These are phyloP conservation scores for Ornithoptera alexandrae DNA, from an alignment of 2,888 invertebrate species.

Conservation along the genomic window DNA sequence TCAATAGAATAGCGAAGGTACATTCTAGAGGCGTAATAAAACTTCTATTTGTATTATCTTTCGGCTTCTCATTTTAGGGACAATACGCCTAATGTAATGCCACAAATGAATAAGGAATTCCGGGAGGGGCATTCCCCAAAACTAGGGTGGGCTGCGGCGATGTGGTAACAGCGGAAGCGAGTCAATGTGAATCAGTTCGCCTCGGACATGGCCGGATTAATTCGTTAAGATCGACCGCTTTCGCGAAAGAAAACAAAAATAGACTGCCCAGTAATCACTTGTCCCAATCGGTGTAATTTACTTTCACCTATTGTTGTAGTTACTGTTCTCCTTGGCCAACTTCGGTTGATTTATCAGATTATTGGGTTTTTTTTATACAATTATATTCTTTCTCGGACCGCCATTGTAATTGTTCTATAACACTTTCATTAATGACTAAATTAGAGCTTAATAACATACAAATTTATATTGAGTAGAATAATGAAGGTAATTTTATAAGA, in stretches of 20 bases:
- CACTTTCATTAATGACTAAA: neutral
- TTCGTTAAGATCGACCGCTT: conserved; percentile 56
- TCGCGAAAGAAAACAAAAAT: conserved; percentile 57
- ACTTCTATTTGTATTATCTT: conserved; percentile 42
- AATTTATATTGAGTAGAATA: neutral
- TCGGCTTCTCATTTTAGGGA: conserved; percentile 62
- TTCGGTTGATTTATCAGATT: conserved; percentile 26
- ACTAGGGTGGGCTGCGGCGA: conserved; percentile 43
- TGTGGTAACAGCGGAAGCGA: conserved; percentile 49
- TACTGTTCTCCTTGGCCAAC: neutral
- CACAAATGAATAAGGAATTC: conserved; percentile 73
- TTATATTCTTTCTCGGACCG: neutral
- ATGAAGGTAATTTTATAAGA: neutral
- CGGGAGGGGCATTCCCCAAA: conserved; percentile 51
- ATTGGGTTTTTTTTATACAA: neutral
- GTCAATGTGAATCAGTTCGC: conserved; percentile 49
- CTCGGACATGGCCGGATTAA: conserved; percentile 60
- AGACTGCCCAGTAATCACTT: conserved; percentile 53
- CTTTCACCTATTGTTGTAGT: conserved; percentile 57
- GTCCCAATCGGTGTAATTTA: conserved; percentile 50
- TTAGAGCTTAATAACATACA: neutral
- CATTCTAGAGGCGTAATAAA: conserved; percentile 51
- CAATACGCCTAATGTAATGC: conserved; percentile 73
- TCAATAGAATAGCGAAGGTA: conserved; percentile 1
- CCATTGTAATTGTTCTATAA: neutral